These are phyloP conservation scores for Standfussiana lucernea DNA, from an alignment of 2,888 invertebrate genomes.

Conservation along the genomic window DNA sequence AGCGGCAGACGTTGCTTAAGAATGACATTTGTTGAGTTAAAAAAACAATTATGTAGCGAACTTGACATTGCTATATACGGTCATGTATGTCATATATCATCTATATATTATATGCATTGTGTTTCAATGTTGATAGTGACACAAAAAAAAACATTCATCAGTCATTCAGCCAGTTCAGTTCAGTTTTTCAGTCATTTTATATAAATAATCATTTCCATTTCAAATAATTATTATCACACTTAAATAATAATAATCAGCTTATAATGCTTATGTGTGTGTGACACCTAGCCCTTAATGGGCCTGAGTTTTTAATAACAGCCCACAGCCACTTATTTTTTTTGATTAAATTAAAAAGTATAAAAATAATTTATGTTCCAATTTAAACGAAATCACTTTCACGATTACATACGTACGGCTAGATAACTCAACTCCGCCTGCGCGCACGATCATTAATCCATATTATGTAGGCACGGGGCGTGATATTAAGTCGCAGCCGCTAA, in stretches of 20 bases:
- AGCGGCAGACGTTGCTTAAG: not conserved
- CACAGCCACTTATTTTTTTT: not conserved
- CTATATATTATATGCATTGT: too few species aligned
- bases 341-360: conserved; percentile 9
- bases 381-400: conserved; percentile 51
- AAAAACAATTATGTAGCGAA: not conserved
- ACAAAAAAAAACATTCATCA: too few species aligned
- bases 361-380: conserved; percentile 30
- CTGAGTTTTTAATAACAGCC: not conserved
- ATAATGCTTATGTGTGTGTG: too few species aligned
- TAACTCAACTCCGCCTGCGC: conserved; percentile 21
- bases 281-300: not conserved
- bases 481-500: conserved; percentile 54
- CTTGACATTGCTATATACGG: not conserved
- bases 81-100: too few species aligned
- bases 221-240: not conserved
- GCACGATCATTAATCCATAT: conserved; percentile 57
- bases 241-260: not conserved
- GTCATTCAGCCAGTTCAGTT: too few species aligned
- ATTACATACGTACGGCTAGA: conserved; percentile 9
- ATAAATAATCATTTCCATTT: not conserved
- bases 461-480: conserved; percentile 48
- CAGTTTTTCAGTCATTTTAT: too few species aligned
- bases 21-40: not conserved
- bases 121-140: not conserved